Conservation (phyloP, 2,888 invertebrate genomes). For the Cetonia aurata region DNA sequence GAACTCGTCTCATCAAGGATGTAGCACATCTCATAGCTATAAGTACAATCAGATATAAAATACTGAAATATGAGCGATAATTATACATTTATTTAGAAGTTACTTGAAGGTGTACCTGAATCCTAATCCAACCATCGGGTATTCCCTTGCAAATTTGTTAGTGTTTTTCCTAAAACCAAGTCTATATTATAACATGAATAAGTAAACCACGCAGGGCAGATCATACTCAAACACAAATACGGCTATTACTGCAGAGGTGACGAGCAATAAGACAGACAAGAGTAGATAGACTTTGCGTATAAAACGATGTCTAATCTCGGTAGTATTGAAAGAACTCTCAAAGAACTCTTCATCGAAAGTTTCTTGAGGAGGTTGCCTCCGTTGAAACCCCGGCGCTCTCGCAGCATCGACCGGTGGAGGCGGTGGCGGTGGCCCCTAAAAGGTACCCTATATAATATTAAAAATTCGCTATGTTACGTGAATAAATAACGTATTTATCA, state of each 20-base stretch:
- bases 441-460: not conserved
- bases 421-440: conserved; percentile 11
- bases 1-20: conserved; percentile 53
- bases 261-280: conserved; percentile 68
- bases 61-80: conserved; percentile 38
- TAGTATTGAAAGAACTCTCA: conserved; percentile 38
- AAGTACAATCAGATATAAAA: conserved; percentile 30
- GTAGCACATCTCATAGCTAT: conserved; percentile 52
- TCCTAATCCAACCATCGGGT: conserved; percentile 24
- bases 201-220: conserved; percentile 1
- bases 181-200: not conserved
- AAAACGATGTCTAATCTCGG: conserved; percentile 60
- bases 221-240: conserved; percentile 64
- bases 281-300: conserved; percentile 71
- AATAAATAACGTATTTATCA: too few relatives aligned
- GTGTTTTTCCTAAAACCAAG: conserved; percentile 21
- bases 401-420: conserved; percentile 20
- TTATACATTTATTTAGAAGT: not conserved
- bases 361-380: not conserved
- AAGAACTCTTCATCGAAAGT: conserved; percentile 10
- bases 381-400: conserved; percentile 2
- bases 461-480: not conserved
- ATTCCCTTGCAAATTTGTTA: conserved; percentile 10
- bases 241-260: conserved; percentile 67
- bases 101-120: conserved; percentile 2